Evolutionary conservation across 2,113 vertebrate species (phyloP), one percentile per base, ranked within the genome.

Genomic region (Chaenogobius annularis): DNA sequence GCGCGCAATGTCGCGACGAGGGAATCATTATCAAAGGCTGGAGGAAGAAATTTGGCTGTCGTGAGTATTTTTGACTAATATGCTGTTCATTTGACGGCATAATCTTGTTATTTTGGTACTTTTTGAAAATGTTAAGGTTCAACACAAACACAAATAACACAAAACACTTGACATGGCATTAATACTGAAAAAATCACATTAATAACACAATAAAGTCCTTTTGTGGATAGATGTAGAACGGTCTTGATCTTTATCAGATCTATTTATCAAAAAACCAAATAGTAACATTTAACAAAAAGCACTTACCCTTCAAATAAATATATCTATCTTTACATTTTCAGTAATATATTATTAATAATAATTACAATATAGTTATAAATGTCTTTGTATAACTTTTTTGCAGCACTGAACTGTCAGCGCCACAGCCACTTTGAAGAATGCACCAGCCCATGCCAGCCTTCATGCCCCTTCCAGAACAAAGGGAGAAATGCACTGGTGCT

Each of bases 31-130:
- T 95, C 17, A 47, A 85, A 22, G 62, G 71, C 72, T 96, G 94
- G 95, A 93, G 95, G 80, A 78, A 63, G 0, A 73, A 80, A 61
- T 71, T 78, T 14, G 78, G 86, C 37, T 95, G 94, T 69, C 86
- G 94, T 95, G 80, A 94, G 95, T 94, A 87, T 82, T 68, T n/a
- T 63, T 11, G 1, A n/a, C 10, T 72, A 26, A 3, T 0, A 58
- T 3, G 47, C 69, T 54, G 0, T 31, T 31, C 1, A 31, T 31
- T 31, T 31, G 26, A 31, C 4, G 2, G 26, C 54, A 7, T 48
- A 12, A 31, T 31, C 10, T 37, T 43, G 3, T 31, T 31, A 31
- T 2, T 31, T 31, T 31, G 4, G 2, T 31, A 31, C 26, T 2
- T 31, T 31, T 31, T 31, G 1, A 31, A 31, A 31, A 31, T 31